phyloP scores from a whole-genome alignment of 2,888 invertebrate species.

The Himalopsyche anomala region DNA sequence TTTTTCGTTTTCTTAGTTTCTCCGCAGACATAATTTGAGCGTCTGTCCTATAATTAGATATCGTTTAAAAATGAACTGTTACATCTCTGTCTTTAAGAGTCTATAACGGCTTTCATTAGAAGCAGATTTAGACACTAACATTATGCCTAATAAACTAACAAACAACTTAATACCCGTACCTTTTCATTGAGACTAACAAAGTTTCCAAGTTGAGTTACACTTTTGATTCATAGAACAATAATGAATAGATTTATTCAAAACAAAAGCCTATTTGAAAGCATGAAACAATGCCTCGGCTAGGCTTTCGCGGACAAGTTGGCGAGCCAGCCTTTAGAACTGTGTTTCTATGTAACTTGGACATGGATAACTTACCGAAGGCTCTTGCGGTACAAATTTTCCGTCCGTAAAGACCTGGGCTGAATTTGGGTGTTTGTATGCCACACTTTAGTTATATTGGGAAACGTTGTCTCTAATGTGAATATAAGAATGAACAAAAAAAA shows the following conservation, averaged over 20 bases:
- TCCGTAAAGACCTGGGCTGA: neutral
- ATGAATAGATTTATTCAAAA: neutral
- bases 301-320: conserved; percentile 12
- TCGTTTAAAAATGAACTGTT: no score
- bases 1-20: no score
- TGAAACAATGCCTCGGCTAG: neutral
- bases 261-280: conserved; percentile 8
- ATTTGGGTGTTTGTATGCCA: no score
- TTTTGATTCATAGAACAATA: neutral
- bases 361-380: neutral
- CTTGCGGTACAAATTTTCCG: neutral
- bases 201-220: neutral
- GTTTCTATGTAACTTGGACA: conserved; percentile 12
- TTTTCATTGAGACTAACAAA: neutral
- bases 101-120: no score
- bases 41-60: no score
- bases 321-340: neutral
- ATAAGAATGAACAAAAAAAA: no score
- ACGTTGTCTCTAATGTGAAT: no score
- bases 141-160: neutral
- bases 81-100: no score
- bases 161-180: neutral
- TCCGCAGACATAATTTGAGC: no score
- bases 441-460: no score
- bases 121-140: neutral